Conservation (phyloP, 2,113 vertebrate species). For the Heptranchias perlo region DNA sequence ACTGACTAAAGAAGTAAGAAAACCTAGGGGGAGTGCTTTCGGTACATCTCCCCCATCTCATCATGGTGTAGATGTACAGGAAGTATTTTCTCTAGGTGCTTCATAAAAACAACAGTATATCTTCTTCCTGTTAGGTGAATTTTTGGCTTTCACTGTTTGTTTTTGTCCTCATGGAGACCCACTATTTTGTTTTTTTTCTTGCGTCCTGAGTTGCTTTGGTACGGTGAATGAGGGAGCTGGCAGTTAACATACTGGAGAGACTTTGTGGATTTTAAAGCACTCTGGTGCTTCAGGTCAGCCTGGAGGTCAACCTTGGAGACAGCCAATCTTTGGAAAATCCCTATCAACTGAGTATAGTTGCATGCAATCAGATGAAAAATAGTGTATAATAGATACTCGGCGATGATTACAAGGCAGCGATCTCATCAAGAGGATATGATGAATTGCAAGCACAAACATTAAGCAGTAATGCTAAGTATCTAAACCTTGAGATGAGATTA, state of each 20-base stretch:
- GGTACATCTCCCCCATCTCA: not conserved
- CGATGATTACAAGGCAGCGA: not conserved
- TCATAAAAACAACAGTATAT: not conserved
- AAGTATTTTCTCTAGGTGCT: not conserved
- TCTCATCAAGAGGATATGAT: conserved; percentile 2
- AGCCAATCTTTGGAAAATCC: not conserved
- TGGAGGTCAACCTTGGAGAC: not conserved
- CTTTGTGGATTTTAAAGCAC: not conserved
- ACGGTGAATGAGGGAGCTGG: not conserved
- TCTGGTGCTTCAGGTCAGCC: not conserved
- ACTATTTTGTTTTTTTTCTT: not conserved
- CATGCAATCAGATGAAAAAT: not conserved
- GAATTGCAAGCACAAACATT: not conserved
- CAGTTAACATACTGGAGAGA: not conserved
- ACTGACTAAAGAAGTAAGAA: not conserved
- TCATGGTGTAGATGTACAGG: not conserved
- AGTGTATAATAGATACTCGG: not conserved
- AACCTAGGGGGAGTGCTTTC: not conserved
- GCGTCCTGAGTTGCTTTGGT: not conserved
- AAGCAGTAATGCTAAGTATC: not conserved
- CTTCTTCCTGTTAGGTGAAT: not conserved
- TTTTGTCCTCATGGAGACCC: not conserved
- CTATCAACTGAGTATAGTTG: not conserved
- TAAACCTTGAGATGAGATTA: not conserved
- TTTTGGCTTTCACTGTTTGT: not conserved